These are phyloP conservation scores for Hoplias malabaricus DNA, from an alignment of 2,113 vertebrate genomes.

Conservation along the genomic window DNA sequence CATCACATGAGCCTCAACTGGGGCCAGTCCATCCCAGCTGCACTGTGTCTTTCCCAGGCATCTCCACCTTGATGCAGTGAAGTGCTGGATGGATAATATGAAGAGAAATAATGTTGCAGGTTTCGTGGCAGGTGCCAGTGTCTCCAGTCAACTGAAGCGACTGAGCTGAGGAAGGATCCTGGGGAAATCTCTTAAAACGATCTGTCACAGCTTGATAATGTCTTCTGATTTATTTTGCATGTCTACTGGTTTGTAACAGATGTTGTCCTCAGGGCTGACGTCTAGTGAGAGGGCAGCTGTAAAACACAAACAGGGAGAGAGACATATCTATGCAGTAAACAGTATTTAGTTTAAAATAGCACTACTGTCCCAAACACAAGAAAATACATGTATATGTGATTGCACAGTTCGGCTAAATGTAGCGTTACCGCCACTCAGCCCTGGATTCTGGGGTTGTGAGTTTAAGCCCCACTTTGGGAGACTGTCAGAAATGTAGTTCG, in stretches of 20 bases:
- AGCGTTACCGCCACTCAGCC: too few species aligned
- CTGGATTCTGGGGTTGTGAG: too few species aligned
- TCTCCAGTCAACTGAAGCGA: neutral
- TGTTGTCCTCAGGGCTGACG: neutral
- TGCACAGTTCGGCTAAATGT: too few species aligned
- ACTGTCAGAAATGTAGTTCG: too few species aligned
- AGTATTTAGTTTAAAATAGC: neutral
- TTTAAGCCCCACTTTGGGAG: too few species aligned
- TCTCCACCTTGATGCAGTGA: neutral
- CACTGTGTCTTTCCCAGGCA: neutral
- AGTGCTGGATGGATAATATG: neutral
- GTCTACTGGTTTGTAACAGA: neutral
- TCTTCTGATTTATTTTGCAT: neutral
- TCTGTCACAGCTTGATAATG: neutral
- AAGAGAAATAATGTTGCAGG: neutral
- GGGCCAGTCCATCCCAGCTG: constrained; percentile 1
- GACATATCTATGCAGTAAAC: too few species aligned
- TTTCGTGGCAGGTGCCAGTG: neutral
- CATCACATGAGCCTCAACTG: constrained; percentile 19
- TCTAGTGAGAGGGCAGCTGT: neutral
- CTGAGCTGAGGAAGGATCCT: neutral
- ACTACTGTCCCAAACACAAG: too few species aligned
- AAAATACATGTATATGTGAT: too few species aligned
- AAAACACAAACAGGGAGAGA: neutral
- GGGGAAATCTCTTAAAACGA: neutral